Base-by-base conservation (phyloP, 2,888 invertebrate genomes). In the Agrotis ipsilon region DNA sequence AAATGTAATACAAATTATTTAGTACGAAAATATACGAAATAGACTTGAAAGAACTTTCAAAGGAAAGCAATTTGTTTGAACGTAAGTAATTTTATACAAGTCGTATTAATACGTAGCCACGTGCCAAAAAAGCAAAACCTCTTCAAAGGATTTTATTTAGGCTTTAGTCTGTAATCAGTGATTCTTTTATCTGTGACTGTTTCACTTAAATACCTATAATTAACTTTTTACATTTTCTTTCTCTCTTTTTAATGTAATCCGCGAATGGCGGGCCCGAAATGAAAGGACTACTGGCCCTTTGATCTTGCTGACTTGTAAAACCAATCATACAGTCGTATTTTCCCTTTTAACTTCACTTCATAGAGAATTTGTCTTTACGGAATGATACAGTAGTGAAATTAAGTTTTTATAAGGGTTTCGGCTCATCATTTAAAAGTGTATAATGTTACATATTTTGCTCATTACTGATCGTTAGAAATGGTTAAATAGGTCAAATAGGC, bases 271-370 rank as follows among this genome's bases (percentile, higher is more conserved):
- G 78, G 84, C 84, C 79, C 82, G 78, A 87, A 90, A 89, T 90
- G 91, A 90, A 91, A 91, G 90, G 90, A 86, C 87, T 83, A 84
- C 86, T 79, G 72, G 48, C 70, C 75, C 90, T 90, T 91, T 91
- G 91, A 91, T 91, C 87, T 91, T 83, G 86, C 84, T 79, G 89
- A 83, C 88, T 90, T 90, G 88, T 88, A 90, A 88, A 90, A 89
- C 89, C 91, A 90, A 91, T 90, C 89, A 88, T 87, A 86, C 87
- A 87, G 87, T 85, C 86, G 88, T 87, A 86, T 88, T 88, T 88
- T 88, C 84, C 86, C 87, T 90, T 89, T 88, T 89, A 86, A 86
- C 87, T 89, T 86, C 65, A 83, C 84, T 88, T 88, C 81, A 85
- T 84, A 84, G 79, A 87, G 79, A 83, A 75, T 80, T 81, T 83